Conservation (phyloP, 2,888 invertebrate species). For the Pheosia gnoma region DNA sequence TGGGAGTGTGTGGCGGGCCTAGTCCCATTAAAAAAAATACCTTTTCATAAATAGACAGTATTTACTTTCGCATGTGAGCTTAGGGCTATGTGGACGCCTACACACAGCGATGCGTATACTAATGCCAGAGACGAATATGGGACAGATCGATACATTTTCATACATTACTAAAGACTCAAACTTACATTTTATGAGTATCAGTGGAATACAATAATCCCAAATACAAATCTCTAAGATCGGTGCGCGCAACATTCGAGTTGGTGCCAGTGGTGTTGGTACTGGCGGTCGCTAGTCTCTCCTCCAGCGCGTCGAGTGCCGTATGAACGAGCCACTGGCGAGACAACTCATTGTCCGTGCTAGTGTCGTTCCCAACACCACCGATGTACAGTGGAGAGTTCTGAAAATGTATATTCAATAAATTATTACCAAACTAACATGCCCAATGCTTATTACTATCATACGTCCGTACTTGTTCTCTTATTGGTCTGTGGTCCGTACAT, state of each 20-base stretch:
- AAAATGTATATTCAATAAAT: not conserved
- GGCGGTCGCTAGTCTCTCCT: slow-evolving; percentile 88
- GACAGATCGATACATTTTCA: too few relatives aligned
- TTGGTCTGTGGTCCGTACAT: too few relatives aligned
- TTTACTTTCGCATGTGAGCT: too few relatives aligned
- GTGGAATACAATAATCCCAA: slow-evolving; percentile 96
- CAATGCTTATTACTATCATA: too few relatives aligned
- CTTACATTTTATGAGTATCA: slow-evolving; percentile 97
- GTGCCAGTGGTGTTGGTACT: slow-evolving; percentile 73
- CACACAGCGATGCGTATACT: too few relatives aligned
- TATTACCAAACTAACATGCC: too few relatives aligned
- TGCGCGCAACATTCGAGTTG: slow-evolving; percentile 83
- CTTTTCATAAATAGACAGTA: too few relatives aligned
- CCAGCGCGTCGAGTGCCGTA: slow-evolving; percentile 95
- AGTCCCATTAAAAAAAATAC: too few relatives aligned
- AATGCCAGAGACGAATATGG: too few relatives aligned
- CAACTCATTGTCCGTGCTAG: slow-evolving; percentile 91
- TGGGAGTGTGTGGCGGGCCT: too few relatives aligned
- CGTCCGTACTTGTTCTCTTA: too few relatives aligned
- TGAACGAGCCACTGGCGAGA: slow-evolving; percentile 97
- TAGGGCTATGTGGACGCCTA: too few relatives aligned
- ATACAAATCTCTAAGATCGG: slow-evolving; percentile 94
- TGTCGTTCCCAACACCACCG: slow-evolving; percentile 76
- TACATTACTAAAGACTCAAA: not conserved
- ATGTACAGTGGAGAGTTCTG: slow-evolving; percentile 97